These are phyloP conservation scores for Crambe crambe DNA, from an alignment of 37 sponge, comb jelly and placozoan genomes.

Conservation along the genomic window DNA sequence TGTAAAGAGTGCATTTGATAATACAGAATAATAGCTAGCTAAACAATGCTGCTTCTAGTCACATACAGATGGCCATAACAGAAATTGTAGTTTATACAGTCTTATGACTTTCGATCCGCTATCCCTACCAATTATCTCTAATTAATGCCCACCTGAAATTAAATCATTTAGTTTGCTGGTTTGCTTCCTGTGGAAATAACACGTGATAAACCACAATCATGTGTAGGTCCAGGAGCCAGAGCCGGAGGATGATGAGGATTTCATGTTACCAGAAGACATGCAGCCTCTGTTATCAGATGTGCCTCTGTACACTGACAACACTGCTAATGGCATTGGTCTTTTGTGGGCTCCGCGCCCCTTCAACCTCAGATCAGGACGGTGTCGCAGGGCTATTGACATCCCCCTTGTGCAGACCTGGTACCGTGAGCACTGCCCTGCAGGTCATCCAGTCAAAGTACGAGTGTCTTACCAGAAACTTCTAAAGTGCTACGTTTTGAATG, in stretches of 20 bases:
- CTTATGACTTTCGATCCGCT: no score
- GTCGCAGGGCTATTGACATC: constrained; percentile 91
- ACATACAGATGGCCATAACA: no score
- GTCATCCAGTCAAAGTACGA: constrained; percentile 98
- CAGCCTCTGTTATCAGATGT: constrained; percentile 88
- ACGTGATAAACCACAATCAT: no score
- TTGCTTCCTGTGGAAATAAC: no score
- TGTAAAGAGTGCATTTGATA: no score
- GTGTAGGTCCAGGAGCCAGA: constrained; percentile 68
- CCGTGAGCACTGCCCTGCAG: constrained; percentile 94
- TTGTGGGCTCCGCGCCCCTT: constrained; percentile 99
- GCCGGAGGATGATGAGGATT: constrained; percentile 89
- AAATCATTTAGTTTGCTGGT: no score
- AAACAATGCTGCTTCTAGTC: no score
- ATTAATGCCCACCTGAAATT: no score
- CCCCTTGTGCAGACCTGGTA: constrained; percentile 98
- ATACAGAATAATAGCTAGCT: no score
- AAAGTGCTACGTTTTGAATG: constrained; percentile 95
- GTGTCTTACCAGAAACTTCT: constrained; percentile 99
- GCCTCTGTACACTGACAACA: constrained; percentile 99
- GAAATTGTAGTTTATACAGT: no score
- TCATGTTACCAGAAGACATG: constrained; percentile 83
- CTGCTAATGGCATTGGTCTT: constrained; percentile 94
- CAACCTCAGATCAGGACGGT: constrained; percentile 87
- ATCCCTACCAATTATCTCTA: no score